A percentile compares a stretch with the other conserved stretches of the same genome.
These are phyloP conservation scores for Kryphioiulus occultus DNA, from an alignment of 2,888 invertebrate species.

Conservation along the genomic window DNA sequence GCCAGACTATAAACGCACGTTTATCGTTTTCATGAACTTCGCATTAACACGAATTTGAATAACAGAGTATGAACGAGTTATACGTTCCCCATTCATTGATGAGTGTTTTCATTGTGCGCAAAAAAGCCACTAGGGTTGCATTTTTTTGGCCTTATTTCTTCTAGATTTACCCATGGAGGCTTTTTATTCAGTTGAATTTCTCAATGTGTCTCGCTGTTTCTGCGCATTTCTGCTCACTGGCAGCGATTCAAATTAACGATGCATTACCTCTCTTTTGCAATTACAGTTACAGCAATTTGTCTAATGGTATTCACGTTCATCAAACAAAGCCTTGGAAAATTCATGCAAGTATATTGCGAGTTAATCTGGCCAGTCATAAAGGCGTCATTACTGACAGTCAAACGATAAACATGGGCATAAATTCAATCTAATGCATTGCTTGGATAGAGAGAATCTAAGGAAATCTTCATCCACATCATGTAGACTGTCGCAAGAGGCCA, in stretches of 20 bases:
- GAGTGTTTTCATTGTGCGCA: too few species aligned
- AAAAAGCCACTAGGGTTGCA: neutral
- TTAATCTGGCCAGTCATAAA: slow-evolving; percentile 48
- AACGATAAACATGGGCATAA: slow-evolving; percentile 48
- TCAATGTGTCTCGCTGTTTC: neutral
- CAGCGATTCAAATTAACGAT: slow-evolving; percentile 39
- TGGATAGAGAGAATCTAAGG: neutral
- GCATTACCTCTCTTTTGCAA: slow-evolving; percentile 41
- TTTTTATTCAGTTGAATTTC: slow-evolving; percentile 13
- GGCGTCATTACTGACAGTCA: slow-evolving; percentile 47
- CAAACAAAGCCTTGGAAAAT: slow-evolving; percentile 32
- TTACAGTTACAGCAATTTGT: slow-evolving; percentile 26
- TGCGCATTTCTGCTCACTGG: neutral
- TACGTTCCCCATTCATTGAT: too few species aligned
- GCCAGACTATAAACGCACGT: too few species aligned
- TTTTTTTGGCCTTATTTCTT: neutral
- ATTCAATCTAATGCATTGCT: slow-evolving; percentile 37
- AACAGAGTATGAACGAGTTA: neutral
- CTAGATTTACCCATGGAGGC: neutral
- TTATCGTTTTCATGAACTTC: neutral
- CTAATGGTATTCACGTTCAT: slow-evolving; percentile 41
- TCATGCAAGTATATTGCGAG: slow-evolving; percentile 32
- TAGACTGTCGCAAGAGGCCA: neutral
- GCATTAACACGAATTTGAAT: neutral
- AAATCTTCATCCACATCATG: neutral